Evolutionary conservation across 2,797 vertebrate species (phyloP).

Genomic region (Gallinago solitaria): DNA sequence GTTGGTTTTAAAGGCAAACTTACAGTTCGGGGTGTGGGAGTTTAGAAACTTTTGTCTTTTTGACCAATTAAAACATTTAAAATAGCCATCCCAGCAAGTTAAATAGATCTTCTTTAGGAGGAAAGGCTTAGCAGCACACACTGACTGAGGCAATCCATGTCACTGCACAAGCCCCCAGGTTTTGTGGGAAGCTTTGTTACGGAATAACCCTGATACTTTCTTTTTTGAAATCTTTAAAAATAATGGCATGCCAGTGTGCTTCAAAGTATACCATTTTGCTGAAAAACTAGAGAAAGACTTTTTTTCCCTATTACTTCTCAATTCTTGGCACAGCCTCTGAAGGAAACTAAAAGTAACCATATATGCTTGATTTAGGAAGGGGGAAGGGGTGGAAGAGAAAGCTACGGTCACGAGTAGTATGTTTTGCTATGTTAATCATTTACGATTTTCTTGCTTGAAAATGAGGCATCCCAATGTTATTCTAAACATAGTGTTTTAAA

Average conservation of each 20-base stretch:
- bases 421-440: not conserved
- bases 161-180: not conserved
- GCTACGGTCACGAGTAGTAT: not conserved
- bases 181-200: not conserved
- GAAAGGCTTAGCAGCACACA: not conserved
- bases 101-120: not conserved
- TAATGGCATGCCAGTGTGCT: not conserved
- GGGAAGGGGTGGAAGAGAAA: not conserved
- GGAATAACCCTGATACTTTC: not conserved
- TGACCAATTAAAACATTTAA: not conserved
- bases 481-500: constrained; percentile 1
- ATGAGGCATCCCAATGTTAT: not conserved
- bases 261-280: not conserved
- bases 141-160: not conserved
- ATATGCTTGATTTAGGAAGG: not conserved
- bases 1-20: not conserved
- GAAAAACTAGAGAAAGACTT: not conserved
- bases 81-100: not conserved
- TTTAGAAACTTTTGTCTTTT: not conserved
- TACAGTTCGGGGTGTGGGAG: not conserved
- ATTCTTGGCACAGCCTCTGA: not conserved
- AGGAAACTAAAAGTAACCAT: not conserved
- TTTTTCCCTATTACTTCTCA: not conserved
- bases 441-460: constrained; percentile 25
- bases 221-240: not conserved